phyloP scores from a whole-genome alignment of 2,113 vertebrate species.

The Xenopus borealis region DNA sequence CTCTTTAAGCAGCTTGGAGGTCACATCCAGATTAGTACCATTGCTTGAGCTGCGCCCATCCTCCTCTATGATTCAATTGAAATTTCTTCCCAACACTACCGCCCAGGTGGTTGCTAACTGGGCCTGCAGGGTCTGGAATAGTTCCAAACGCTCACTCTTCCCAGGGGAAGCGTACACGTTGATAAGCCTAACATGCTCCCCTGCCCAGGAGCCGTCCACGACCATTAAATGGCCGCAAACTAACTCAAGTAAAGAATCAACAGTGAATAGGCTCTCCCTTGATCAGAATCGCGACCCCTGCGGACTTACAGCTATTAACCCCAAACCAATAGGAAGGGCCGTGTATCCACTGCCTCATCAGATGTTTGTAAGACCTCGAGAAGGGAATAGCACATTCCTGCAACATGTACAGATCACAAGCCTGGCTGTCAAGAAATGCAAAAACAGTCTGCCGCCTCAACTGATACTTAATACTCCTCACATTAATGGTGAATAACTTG shows the following conservation, averaged over 20 bases:
- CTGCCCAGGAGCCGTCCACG: slow-evolving; percentile 9
- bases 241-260: not conserved
- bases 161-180: not conserved
- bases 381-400: not conserved
- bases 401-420: not conserved
- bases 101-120: not conserved
- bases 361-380: not conserved
- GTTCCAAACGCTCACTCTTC: not conserved
- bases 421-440: not conserved
- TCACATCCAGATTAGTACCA: not conserved
- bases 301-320: not conserved
- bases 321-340: slow-evolving; percentile 9
- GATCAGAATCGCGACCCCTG: slow-evolving; percentile 3
- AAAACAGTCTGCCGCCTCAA: not conserved
- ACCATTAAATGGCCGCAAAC: not conserved
- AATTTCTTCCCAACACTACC: not conserved
- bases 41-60: not conserved
- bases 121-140: slow-evolving; percentile 3
- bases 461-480: not conserved
- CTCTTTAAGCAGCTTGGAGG: not conserved
- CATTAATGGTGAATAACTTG: not conserved
- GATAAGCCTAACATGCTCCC: not conserved
- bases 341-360: not conserved
- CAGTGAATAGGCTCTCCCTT: not conserved
- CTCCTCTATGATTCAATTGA: not conserved